Conservation (phyloP, 2,797 vertebrate genomes). For the Tiaroga cobitis region DNA sequence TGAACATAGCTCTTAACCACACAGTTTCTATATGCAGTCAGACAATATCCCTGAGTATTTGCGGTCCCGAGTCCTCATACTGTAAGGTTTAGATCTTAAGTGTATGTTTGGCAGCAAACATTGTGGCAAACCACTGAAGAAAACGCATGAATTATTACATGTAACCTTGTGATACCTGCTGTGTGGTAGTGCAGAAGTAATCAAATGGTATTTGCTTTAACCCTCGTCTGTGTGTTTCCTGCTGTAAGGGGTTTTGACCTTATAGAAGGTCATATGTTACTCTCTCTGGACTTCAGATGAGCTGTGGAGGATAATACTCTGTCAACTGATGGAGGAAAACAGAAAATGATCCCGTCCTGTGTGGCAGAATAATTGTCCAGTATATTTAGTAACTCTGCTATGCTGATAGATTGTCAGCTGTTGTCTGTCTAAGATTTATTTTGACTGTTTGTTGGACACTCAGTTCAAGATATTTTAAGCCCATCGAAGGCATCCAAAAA, state of each 20-base stretch:
- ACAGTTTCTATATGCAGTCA: constrained; percentile 2
- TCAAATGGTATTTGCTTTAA: neutral
- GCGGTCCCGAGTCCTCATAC: neutral
- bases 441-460: constrained; percentile 46
- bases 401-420: constrained; percentile 76
- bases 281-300: constrained; percentile 29
- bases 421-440: constrained; percentile 58
- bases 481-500: neutral
- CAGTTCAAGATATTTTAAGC: constrained; percentile 39
- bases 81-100: constrained; percentile 3
- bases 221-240: neutral
- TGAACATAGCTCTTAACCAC: constrained; percentile 21
- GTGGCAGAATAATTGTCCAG: constrained; percentile 70
- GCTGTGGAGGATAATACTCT: constrained; percentile 27
- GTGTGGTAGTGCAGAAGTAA: neutral
- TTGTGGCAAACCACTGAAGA: neutral
- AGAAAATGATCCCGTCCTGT: constrained; percentile 43
- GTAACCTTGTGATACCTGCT: neutral
- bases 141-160: constrained; percentile 12
- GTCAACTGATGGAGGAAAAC: constrained; percentile 35
- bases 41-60: constrained; percentile 16
- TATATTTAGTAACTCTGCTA: constrained; percentile 71
- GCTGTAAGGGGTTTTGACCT: constrained; percentile 17
- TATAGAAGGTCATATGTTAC: constrained; percentile 20
- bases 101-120: constrained; percentile 15